Conservation (phyloP, 2,797 vertebrate genomes). For the Cheirogaleus major region DNA sequence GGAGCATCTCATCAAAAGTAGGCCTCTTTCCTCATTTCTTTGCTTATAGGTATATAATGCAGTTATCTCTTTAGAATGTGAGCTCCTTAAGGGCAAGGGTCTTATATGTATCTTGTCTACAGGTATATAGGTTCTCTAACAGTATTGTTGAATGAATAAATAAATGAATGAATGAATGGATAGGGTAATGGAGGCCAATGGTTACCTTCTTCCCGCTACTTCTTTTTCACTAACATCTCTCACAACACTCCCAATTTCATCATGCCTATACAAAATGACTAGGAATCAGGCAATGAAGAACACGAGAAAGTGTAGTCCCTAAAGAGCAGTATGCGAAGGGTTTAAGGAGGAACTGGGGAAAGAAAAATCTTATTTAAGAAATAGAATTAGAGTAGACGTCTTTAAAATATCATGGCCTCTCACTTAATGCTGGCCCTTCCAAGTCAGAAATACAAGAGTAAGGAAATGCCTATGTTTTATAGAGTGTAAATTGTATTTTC, state of each 20-base stretch:
- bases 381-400: background rate
- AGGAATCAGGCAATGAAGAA: background rate
- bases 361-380: constrained; percentile 9
- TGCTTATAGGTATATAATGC: background rate
- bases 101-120: background rate
- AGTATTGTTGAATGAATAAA: background rate
- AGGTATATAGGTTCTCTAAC: background rate
- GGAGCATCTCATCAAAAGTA: background rate
- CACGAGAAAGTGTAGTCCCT: background rate
- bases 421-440: background rate
- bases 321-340: background rate
- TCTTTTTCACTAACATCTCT: background rate
- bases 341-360: background rate
- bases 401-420: background rate
- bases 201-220: background rate
- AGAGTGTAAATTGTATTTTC: background rate
- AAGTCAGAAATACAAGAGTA: background rate
- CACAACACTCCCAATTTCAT: background rate
- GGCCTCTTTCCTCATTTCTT: background rate
- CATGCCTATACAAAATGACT: background rate
- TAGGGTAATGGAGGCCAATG: background rate
- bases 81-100: background rate
- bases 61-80: background rate
- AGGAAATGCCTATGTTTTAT: background rate
- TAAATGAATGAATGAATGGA: background rate